Percentiles rank a stretch among this genome's conserved stretches.
These are phyloP conservation scores for Rhea pennata DNA, from an alignment of 2,113 vertebrate genomes.

Conservation along the genomic window DNA sequence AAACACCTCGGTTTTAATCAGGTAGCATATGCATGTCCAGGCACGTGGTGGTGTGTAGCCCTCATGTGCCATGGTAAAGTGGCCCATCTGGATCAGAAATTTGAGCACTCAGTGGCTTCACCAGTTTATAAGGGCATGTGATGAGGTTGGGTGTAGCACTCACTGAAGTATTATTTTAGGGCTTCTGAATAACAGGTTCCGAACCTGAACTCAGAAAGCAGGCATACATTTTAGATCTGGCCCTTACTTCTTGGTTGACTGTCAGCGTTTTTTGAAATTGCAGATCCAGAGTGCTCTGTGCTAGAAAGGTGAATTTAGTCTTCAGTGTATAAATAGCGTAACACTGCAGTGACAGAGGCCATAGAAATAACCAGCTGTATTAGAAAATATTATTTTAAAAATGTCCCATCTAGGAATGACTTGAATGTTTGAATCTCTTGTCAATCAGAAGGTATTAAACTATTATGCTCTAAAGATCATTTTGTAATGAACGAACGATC, in stretches of 20 bases:
- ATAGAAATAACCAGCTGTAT: background rate
- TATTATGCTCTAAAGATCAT: background rate
- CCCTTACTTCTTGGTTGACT: background rate
- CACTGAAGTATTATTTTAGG: background rate
- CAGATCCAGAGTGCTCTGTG: background rate
- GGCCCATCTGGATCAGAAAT: background rate
- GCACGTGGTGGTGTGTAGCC: background rate
- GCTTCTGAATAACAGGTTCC: background rate
- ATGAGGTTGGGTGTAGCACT: background rate
- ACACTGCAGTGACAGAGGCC: background rate
- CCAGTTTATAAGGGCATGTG: background rate
- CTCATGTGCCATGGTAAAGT: background rate
- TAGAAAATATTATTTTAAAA: background rate
- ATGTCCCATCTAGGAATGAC: background rate
- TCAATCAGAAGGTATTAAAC: background rate
- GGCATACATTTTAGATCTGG: background rate
- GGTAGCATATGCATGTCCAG: background rate
- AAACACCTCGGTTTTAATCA: background rate
- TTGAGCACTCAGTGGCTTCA: background rate
- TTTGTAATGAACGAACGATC: background rate
- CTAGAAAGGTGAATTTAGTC: background rate
- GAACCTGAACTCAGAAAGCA: background rate
- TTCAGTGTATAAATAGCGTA: background rate
- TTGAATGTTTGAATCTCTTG: background rate
- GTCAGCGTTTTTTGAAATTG: background rate